Evolutionary conservation across 2,113 vertebrate species (phyloP), one percentile per base, ranked within the genome.

Genomic region (Taurulus bubalis): DNA sequence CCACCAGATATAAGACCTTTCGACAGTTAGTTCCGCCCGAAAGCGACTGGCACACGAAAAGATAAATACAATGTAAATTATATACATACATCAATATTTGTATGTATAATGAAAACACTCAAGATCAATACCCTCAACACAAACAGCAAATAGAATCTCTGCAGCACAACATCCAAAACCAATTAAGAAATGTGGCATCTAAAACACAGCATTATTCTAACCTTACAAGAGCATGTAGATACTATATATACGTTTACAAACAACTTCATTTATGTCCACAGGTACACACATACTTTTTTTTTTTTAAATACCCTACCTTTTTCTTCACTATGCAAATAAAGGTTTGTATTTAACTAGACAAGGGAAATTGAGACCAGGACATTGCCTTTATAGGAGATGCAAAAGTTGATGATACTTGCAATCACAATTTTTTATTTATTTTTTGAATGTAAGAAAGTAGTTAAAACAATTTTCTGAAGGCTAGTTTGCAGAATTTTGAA

Each of bases 1-100:
- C 91, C 16, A 36, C 22, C 58, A 64, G n/a, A 80, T 70, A 78
- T 34, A 24, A 34, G 56, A 26, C 0, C 15, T 2, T 6, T 18
- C 0, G 0, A n/a, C 1, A 0, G 1, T n/a, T 7, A 2, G 93
- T 94, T 93, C 93, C 93, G 87, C 75, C 34, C 67, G 12, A 24
- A 8, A 14, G 18, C 14, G 30, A 53, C 30, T 11, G 2, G 6
- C 7, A 42, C 47, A 2, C 51, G 51, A 53, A 51, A 51, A 16
- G 5, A 18, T 51, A 18, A 51, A 20, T 51, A 20, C 20, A 51
- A 20, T 22, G 1, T 51, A 51, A 51, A 51, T 18, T 6, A 45
- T 45, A 45, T 15, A 45, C 14, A 45, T 45, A 45, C 42, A 45
- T 42, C 15, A 45, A 14, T 45, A 45, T 45, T 45, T 45, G 42